Evolutionary conservation across 1,140 invertebrate genomes (phyloP), one percentile per base, ranked within the genome.

Genomic region (Drosophila azteca): DNA sequence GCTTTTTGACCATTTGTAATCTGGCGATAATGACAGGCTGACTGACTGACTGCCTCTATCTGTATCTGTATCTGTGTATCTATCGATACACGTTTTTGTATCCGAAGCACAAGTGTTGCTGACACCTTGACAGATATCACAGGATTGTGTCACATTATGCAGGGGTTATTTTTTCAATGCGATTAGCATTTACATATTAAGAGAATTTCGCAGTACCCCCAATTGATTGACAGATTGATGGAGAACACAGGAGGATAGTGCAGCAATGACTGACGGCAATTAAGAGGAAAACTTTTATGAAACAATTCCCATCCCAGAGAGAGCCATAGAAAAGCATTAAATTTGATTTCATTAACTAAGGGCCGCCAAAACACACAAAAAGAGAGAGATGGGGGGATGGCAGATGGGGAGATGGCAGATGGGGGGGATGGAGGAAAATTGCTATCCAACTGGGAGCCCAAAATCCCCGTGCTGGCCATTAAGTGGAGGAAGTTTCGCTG

Each of bases 301-400:
- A 43, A 35, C 2, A 20, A 11, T 13, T 39, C 35, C 35, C 35
- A 11, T 13, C 4, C 35, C 11, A 39, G 35, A 13, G 35, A 39
- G 35, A 39, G 11, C 35, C 35, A 39, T 11, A 45, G 24, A 22
- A 29, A 57, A 49, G 20, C 20, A 65, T 67, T 67, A 77, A 88
- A 76, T 88, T 71, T 60, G 61, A 88, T 87, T 87, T 87, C 80
- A 87, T 87, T 87, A 87, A 83, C 79, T 87, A 87, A 87, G 83
- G 88, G 83, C 84, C 44, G 83, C 84, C 44, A 48, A 41, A 45
- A 51, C 53, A 62, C 39, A 15, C 29, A 22, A 5, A 49, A 46
- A 50, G 41, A 48, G 59, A 55, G 51, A n/a, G n/a, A n/a, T n/a
- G n/a, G n/a, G n/a, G n/a, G n/a, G n/a, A 65, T 45, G 43, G 62